A percentile compares a stretch with the other conserved stretches of the same genome.
phyloP scores from a whole-genome alignment of 2,113 vertebrate genomes.

The Scomber scombrus region DNA sequence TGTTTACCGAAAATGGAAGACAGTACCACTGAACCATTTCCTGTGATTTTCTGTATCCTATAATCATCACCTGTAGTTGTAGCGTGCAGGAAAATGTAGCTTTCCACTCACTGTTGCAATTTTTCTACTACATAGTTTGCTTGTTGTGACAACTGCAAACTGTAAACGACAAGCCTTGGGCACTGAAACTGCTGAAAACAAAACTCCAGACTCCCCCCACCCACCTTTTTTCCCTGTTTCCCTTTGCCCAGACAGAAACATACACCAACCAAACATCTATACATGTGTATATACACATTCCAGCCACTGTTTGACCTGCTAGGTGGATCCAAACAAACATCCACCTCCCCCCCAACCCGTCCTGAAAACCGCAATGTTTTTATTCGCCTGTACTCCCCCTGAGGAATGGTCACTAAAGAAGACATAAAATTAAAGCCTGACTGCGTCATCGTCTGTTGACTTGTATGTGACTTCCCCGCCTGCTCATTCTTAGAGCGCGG shows the following conservation, averaged over 20 bases:
- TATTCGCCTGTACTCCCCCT: constrained; percentile 48
- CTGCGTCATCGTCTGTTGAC: constrained; percentile 35
- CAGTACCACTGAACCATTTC: neutral
- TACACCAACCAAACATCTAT: constrained; percentile 19
- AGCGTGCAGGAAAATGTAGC: constrained; percentile 1
- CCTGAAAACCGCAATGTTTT: constrained; percentile 50
- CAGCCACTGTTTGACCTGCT: constrained; percentile 69
- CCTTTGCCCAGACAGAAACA: constrained; percentile 47
- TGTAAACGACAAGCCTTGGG: constrained; percentile 63
- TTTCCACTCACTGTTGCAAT: constrained; percentile 33
- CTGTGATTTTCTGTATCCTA: constrained; percentile 15
- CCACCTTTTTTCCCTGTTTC: constrained; percentile 14
- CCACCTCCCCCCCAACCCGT: constrained; percentile 33
- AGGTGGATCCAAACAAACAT: constrained; percentile 73
- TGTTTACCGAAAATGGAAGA: constrained; percentile 3
- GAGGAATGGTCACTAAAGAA: constrained; percentile 52
- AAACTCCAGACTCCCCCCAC: constrained; percentile 44
- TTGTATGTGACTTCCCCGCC: constrained; percentile 55
- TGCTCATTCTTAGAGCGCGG: constrained; percentile 48
- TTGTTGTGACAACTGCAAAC: constrained; percentile 71
- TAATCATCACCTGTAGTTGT: constrained; percentile 51
- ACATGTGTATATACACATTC: constrained; percentile 22
- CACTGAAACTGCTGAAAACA: constrained; percentile 43
- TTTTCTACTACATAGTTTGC: constrained; percentile 46
- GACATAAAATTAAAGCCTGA: constrained; percentile 49